Base-by-base conservation (phyloP, 2,888 invertebrate species). In the Phytoseiulus persimilis region DNA sequence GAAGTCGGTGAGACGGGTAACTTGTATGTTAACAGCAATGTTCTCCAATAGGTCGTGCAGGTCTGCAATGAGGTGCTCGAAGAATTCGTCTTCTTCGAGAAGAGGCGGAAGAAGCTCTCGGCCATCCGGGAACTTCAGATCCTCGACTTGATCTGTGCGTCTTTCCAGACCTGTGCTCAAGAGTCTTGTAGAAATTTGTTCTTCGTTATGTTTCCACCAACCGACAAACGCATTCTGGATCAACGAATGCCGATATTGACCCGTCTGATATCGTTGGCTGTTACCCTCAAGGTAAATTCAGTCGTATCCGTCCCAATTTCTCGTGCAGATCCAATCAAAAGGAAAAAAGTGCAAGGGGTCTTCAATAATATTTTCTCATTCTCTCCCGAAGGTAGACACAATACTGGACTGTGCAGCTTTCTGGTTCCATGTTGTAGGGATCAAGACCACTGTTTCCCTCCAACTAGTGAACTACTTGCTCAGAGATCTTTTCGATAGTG, bases 201-300 rank as follows among this genome's bases (percentile, higher is more conserved):
- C 39, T 87, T 87, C 32, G 87, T 87, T n/a, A 87, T 87, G 87
- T 87, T 87, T 33, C 87, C 87, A 14, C 87, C 87, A 11, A 87
- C 39, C 6, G 87, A 87, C 31, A 33, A 45, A 45, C 87, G 45
- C n/a, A 28, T 87, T 9, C 31, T 87, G 32, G 87, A 87, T 32
- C 87, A 45, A 39, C 33, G 87, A n/a, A 87, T 87, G 87, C 87
- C 87, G 32, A 87, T 87, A 2, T 31, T 87, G n/a, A 39, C 87
- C 32, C 87, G 87, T 0, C 45, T 87, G 28, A 45, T 87, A 33
- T 87, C 87, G 23, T 45, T 87, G 33, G 87, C 87, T 31, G 87
- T 87, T 11, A 87, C 87, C 0, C 33, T 87, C 31, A 84, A 84
- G 32, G 84, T 84, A 14, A 84, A 23, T 31, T n/a, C 0, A 14